A percentile compares a stretch with the other conserved stretches of the same genome.
These are phyloP conservation scores for Drosophila recens DNA, from an alignment of 2,888 invertebrate species.

Conservation along the genomic window DNA sequence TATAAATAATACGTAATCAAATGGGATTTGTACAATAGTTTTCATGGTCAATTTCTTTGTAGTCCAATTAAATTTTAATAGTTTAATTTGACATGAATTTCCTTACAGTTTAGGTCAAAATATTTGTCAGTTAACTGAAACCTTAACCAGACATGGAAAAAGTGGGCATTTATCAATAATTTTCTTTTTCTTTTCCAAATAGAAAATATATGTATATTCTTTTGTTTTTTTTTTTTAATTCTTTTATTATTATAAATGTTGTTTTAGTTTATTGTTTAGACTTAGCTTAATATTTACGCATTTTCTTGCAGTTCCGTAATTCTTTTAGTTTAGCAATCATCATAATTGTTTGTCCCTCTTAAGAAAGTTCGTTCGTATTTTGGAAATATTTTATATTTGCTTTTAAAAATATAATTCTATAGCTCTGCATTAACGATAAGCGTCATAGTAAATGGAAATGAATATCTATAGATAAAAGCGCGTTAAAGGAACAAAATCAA, in stretches of 20 bases:
- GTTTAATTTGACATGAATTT: not conserved
- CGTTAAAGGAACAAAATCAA: slow-evolving; percentile 42
- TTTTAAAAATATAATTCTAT: slow-evolving; percentile 53
- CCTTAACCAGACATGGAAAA: not conserved
- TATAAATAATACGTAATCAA: slow-evolving; percentile 1
- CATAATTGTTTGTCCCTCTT: slow-evolving; percentile 42
- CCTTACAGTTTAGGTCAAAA: not conserved
- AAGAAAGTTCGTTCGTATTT: slow-evolving; percentile 43
- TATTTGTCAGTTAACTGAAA: not conserved
- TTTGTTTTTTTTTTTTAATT: slow-evolving; percentile 27
- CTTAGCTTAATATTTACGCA: slow-evolving; percentile 63
- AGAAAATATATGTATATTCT: slow-evolving; percentile 1
- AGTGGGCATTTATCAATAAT: not conserved
- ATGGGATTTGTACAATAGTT: not conserved
- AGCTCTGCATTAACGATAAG: slow-evolving; percentile 63
- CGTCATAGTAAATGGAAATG: slow-evolving; percentile 60
- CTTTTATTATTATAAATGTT: slow-evolving; percentile 26
- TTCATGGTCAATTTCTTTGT: not conserved
- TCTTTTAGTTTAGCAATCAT: slow-evolving; percentile 49
- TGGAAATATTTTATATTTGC: slow-evolving; percentile 37
- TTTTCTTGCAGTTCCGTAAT: slow-evolving; percentile 52
- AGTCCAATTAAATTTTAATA: not conserved
- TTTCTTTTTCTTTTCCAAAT: not conserved
- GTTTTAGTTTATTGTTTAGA: slow-evolving; percentile 38
- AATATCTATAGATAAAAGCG: slow-evolving; percentile 31